Evolutionary conservation across 2,113 vertebrate species (phyloP).

Genomic region (Haemorhous mexicanus): DNA sequence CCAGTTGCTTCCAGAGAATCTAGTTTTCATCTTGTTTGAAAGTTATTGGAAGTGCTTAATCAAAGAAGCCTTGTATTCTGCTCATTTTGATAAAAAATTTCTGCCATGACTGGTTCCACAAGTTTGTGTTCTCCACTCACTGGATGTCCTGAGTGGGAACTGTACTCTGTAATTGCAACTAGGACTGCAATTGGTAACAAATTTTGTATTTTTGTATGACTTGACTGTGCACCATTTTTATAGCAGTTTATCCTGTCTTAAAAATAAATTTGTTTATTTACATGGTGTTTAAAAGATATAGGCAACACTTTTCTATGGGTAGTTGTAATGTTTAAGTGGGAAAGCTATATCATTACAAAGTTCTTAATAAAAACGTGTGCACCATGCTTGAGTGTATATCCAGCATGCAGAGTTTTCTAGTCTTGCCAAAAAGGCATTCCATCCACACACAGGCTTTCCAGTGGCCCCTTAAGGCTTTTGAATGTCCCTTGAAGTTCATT

Average conservation of each 20-base stretch:
- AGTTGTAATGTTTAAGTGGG: constrained; percentile 66
- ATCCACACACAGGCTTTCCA: background rate
- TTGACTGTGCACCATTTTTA: constrained; percentile 80
- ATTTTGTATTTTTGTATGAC: constrained; percentile 84
- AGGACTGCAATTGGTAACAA: constrained; percentile 74
- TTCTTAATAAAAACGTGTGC: constrained; percentile 25
- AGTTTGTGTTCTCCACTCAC: constrained; percentile 54
- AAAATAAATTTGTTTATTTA: constrained; percentile 77
- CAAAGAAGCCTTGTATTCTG: constrained; percentile 55
- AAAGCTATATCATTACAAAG: constrained; percentile 38
- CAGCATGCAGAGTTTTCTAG: constrained; percentile 21
- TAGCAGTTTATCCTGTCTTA: constrained; percentile 76
- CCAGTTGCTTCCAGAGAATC: constrained; percentile 30
- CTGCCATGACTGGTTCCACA: constrained; percentile 34
- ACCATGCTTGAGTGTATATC: constrained; percentile 29
- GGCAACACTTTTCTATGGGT: constrained; percentile 66
- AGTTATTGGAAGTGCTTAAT: constrained; percentile 25
- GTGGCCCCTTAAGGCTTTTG: constrained; percentile 3
- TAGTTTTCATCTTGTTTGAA: constrained; percentile 26
- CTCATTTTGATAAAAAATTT: constrained; percentile 60
- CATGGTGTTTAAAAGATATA: constrained; percentile 73
- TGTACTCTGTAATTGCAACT: constrained; percentile 72
- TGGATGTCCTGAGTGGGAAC: constrained; percentile 52
- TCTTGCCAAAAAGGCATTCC: constrained; percentile 18
- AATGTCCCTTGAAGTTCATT: background rate